Conservation (phyloP, 2,113 vertebrate species). For the Boleophthalmus pectinirostris region DNA sequence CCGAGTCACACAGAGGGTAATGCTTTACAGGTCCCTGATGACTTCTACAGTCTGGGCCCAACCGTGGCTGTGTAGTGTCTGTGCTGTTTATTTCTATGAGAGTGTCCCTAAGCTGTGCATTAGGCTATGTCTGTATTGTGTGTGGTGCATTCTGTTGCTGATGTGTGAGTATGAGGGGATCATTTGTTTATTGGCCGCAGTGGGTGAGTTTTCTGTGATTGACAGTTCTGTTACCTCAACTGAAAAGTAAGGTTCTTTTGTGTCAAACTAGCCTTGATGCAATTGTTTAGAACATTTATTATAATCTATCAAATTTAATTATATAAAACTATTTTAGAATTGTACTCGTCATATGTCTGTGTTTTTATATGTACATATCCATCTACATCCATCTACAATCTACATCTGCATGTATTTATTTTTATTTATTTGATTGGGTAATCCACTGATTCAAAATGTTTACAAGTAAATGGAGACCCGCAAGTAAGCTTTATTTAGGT, state of each 20-base stretch:
- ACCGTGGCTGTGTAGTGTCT: constrained; percentile 41
- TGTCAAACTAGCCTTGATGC: constrained; percentile 42
- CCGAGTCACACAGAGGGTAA: constrained; percentile 76
- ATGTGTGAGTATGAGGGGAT: constrained; percentile 49
- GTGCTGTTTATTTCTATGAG: constrained; percentile 48
- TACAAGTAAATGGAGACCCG: not conserved
- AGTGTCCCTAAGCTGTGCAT: constrained; percentile 33
- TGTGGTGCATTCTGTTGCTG: constrained; percentile 4
- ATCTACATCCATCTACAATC: too few relatives aligned
- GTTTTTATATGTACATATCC: too few relatives aligned
- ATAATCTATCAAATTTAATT: constrained; percentile 26
- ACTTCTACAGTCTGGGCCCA: constrained; percentile 70
- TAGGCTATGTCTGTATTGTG: constrained; percentile 14
- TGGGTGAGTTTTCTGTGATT: constrained; percentile 53
- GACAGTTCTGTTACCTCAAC: constrained; percentile 56
- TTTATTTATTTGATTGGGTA: too few relatives aligned
- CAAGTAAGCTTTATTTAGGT: not conserved
- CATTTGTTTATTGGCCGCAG: constrained; percentile 57
- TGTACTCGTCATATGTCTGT: not conserved
- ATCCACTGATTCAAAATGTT: too few relatives aligned
- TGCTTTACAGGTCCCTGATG: constrained; percentile 79
- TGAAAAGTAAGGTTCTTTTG: constrained; percentile 42
- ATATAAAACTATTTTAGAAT: not conserved
- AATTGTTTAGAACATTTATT: not conserved
- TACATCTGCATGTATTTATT: too few relatives aligned